Conservation (phyloP, 1,140 invertebrate species). For the Vollenhovia emeryi region DNA sequence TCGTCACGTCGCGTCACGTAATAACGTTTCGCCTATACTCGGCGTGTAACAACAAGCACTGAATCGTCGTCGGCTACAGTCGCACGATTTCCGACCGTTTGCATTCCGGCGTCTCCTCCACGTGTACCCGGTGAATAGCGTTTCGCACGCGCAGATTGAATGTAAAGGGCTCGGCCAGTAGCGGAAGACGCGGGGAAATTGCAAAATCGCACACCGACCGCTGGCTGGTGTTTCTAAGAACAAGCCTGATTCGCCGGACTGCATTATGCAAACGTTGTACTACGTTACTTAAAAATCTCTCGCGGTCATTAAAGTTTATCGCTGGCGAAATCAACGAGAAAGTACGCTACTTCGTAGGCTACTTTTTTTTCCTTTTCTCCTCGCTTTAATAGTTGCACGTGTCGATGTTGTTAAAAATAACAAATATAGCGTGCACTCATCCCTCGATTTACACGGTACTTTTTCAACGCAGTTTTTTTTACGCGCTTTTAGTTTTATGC, state of each 20-base stretch:
- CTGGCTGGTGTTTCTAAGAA: background rate
- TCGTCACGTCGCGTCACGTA: background rate
- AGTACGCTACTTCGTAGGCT: background rate
- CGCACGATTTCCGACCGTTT: constrained; percentile 31
- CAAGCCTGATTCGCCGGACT: background rate
- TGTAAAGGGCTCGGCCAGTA: background rate
- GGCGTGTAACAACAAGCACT: constrained; percentile 17
- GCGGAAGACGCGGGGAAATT: constrained; percentile 22
- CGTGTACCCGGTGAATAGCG: constrained; percentile 10
- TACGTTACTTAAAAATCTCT: background rate
- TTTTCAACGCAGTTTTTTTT: too few relatives aligned
- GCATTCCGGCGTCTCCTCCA: constrained; percentile 16
- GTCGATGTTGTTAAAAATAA: background rate
- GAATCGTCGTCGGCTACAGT: background rate
- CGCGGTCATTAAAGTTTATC: background rate
- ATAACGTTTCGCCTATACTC: background rate
- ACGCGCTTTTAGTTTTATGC: too few relatives aligned
- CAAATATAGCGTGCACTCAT: background rate
- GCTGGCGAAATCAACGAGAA: background rate
- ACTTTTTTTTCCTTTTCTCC: background rate
- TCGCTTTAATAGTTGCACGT: background rate
- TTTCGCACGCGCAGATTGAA: constrained; percentile 27
- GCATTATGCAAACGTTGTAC: background rate
- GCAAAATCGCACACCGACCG: constrained; percentile 4
- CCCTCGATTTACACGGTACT: too few relatives aligned